Percentiles rank a stretch among this genome's conserved stretches.
Evolutionary conservation across 2,888 invertebrate species (phyloP).

Genomic region (Athalia rosae): DNA sequence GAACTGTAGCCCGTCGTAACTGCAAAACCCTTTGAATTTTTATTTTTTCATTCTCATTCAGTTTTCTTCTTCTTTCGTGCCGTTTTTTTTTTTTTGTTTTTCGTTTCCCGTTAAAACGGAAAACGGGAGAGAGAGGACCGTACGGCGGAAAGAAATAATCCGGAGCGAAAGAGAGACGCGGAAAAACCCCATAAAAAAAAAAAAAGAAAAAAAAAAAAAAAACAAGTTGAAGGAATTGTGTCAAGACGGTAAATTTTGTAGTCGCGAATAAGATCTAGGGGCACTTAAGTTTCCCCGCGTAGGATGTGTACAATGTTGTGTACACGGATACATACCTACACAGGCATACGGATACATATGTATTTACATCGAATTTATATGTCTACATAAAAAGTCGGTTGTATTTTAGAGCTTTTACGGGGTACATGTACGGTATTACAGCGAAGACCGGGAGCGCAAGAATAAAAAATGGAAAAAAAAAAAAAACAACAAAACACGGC

Average conservation of each 20-base stretch:
- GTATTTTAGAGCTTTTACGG: no score
- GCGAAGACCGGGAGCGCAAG: no score
- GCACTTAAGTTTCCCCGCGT: not conserved
- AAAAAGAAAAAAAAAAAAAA: no score
- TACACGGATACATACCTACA: not conserved
- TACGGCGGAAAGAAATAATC: not conserved
- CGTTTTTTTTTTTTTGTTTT: no score
- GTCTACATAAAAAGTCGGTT: not conserved
- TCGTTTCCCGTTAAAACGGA: not conserved
- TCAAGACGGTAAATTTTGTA: no score
- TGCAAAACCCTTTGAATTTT: not conserved
- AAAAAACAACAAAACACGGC: no score
- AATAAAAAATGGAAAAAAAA: no score
- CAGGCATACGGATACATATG: not conserved
- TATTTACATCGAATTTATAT: slow-evolving; percentile 5
- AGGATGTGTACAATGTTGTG: not conserved
- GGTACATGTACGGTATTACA: no score
- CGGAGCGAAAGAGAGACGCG: no score
- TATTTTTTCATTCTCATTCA: not conserved
- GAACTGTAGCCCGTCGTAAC: not conserved
- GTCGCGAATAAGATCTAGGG: not conserved
- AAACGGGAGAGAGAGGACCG: not conserved
- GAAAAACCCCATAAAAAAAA: no score
- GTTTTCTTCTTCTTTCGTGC: not conserved
- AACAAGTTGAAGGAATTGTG: no score